These are phyloP conservation scores for Oeneis ivallda DNA, from an alignment of 2,888 invertebrate species.

Conservation along the genomic window DNA sequence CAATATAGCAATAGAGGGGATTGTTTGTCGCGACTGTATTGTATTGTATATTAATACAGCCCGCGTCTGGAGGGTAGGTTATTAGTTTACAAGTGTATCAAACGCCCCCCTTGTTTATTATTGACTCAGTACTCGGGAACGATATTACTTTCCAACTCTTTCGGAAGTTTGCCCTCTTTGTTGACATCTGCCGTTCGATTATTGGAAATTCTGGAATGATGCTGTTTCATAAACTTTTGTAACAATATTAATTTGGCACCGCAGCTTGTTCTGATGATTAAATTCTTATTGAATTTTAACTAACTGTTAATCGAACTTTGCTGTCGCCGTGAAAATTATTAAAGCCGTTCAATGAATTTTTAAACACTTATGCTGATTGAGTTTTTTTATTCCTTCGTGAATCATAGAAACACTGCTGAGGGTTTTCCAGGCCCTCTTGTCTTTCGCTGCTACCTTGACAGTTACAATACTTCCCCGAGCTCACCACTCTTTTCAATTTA, in stretches of 20 bases:
- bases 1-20: slow-evolving; percentile 16
- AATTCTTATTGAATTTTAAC: slow-evolving; percentile 32
- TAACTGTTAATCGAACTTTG: slow-evolving; percentile 14
- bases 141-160: slow-evolving; percentile 79
- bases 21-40: slow-evolving; percentile 22
- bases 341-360: too few species aligned
- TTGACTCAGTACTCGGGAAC: slow-evolving; percentile 66
- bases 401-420: too few species aligned
- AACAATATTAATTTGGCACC: slow-evolving; percentile 45
- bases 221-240: slow-evolving; percentile 60
- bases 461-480: too few species aligned
- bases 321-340: neutral
- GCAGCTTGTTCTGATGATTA: slow-evolving; percentile 34
- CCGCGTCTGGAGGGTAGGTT: slow-evolving; percentile 61
- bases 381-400: too few species aligned
- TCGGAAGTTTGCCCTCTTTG: slow-evolving; percentile 78
- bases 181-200: slow-evolving; percentile 77
- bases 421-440: too few species aligned
- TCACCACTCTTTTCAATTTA: too few species aligned
- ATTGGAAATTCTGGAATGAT: slow-evolving; percentile 65
- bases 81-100: slow-evolving; percentile 82
- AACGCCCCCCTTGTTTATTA: slow-evolving; percentile 76
- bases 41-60: slow-evolving; percentile 69
- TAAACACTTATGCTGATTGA: too few species aligned
- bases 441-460: too few species aligned